Base-by-base conservation (phyloP, 2,888 invertebrate species). In the Tinea trinotella region DNA sequence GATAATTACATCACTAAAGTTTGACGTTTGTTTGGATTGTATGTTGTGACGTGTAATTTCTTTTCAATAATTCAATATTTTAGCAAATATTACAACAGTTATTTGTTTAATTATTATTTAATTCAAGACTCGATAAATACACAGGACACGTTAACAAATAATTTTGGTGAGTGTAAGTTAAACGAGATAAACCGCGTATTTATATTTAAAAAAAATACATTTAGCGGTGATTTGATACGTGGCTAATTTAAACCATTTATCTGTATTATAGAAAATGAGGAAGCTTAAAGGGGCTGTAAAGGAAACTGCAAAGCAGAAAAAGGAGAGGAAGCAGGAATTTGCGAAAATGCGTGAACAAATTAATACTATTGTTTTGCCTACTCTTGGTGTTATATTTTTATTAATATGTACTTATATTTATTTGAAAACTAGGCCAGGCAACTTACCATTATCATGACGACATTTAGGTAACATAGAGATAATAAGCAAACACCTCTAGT, bases 291-390 rank as follows among this genome's bases (percentile, higher is more conserved):
- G 94, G 52, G 91, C 92, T 54, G 90, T 90, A 48, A 95, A 95
- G 79, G 94, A 95, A 81, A 92, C 92, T 0, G 91, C 92, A 9
- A 92, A 91, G 70, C 95, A 95, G 74, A 94, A 93, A 70, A 91
- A 92, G 64, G 93, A 95, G 66, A 90, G 96, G 30, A 94, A 93
- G 78, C 91, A 93, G 75, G 95, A 95, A 60, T 95, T 94, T 65
- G 86, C 91, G 6, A 91, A 92, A 71, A 92, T 90, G 68, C 92
- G 94, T 64, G 91, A 91, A 67, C 91, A 93, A 68, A 88, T 93
- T n/a, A 90, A 91, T 66, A 93, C 93, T 1, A 81, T 94, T 56
- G 96, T 92, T 57, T 73, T 93, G 61, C 95, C 94, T 4, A 90
- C 91, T 54, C 67, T 92, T 58, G 91, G 88, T 50, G 91, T 90